Percentiles rank a stretch among this genome's conserved stretches.
phyloP scores from a whole-genome alignment of 1,140 invertebrate genomes.

The Aphaenogaster rudis region DNA sequence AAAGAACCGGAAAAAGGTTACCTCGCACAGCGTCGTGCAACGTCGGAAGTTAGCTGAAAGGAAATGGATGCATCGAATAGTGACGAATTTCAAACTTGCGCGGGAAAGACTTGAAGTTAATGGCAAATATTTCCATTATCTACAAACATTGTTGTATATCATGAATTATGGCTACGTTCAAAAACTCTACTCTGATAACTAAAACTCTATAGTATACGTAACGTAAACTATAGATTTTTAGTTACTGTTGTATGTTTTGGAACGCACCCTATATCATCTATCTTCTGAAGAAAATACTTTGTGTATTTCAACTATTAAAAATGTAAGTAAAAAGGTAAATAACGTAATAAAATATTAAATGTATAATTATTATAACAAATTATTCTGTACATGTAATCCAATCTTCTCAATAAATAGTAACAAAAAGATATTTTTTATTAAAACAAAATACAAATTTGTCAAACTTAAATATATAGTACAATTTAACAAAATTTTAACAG shows the following conservation, averaged over 20 bases:
- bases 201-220: too few species aligned
- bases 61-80: neutral
- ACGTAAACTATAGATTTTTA: too few species aligned
- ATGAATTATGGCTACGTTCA: neutral
- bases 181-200: too few species aligned
- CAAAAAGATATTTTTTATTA: neutral
- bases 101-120: constrained; percentile 8
- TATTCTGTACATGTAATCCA: neutral
- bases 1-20: constrained; percentile 62
- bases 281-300: neutral
- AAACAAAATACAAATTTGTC: neutral
- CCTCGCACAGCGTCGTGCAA: neutral
- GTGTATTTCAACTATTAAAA: neutral
- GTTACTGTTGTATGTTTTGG: too few species aligned
- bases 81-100: neutral
- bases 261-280: neutral
- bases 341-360: neutral
- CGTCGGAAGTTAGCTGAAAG: neutral
- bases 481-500: neutral
- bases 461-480: neutral
- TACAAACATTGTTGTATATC: neutral
- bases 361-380: neutral
- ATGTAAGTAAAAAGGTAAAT: neutral
- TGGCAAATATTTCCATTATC: neutral
- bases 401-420: neutral